Percentiles rank a stretch among this genome's conserved stretches.
phyloP scores from a whole-genome alignment of 92 coral and sea anemone species.

The Porites lobata region DNA sequence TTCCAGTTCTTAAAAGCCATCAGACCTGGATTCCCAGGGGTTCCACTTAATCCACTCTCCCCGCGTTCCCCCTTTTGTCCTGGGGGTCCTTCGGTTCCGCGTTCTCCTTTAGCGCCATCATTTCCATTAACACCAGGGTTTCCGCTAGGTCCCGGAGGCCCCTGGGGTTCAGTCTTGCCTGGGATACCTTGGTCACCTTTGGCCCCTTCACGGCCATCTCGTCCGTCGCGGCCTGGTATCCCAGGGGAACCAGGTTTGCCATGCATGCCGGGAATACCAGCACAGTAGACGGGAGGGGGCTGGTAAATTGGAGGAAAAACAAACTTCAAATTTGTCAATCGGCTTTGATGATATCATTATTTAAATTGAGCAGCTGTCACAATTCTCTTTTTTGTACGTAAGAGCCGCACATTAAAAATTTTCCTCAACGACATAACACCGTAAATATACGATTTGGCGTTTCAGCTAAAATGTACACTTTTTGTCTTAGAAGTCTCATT shows the following conservation, averaged over 20 bases:
- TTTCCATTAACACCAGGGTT: background rate
- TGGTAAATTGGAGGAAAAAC: too few relatives aligned
- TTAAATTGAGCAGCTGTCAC: too few relatives aligned
- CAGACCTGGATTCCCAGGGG: background rate
- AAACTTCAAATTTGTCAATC: too few relatives aligned
- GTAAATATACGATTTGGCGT: too few relatives aligned
- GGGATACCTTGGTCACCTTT: background rate
- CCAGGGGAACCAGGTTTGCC: background rate
- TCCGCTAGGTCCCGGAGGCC: background rate
- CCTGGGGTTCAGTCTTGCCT: background rate
- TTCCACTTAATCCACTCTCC: background rate
- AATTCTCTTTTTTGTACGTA: too few relatives aligned
- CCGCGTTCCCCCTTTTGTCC: conserved; percentile 9
- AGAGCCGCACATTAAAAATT: too few relatives aligned
- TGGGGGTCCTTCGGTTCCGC: background rate
- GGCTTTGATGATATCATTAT: too few relatives aligned
- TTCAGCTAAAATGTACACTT: too few relatives aligned
- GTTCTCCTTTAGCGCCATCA: background rate
- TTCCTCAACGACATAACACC: too few relatives aligned
- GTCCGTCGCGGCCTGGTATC: too few relatives aligned
- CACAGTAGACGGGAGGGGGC: background rate
- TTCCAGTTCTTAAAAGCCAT: conserved; percentile 3
- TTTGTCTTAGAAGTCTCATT: too few relatives aligned
- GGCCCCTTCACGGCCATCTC: background rate
- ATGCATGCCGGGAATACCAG: background rate